A percentile compares a stretch with the other conserved stretches of the same genome.
Conservation (phyloP, 2,888 invertebrate species). For the Drosophila subsilvestris region DNA sequence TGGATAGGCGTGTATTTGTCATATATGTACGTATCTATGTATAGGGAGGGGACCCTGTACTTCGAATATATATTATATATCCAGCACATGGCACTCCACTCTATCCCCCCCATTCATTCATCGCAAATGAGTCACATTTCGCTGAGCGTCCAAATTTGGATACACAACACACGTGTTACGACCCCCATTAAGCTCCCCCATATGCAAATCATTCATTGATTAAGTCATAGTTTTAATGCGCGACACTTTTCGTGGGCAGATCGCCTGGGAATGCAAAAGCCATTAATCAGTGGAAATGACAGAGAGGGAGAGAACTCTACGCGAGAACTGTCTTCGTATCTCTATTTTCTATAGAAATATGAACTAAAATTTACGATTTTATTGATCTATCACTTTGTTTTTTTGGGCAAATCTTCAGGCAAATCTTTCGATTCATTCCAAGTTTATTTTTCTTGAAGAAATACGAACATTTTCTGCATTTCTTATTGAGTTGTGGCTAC, state of each 20-base stretch:
- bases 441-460: too few relatives aligned
- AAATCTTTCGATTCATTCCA: too few relatives aligned
- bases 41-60: background rate
- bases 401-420: too few relatives aligned
- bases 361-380: too few relatives aligned
- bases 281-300: conserved; percentile 36
- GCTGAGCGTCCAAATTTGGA: conserved; percentile 21
- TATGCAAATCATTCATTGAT: conserved; percentile 37
- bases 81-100: background rate
- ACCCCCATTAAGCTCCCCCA: conserved; percentile 18
- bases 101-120: background rate
- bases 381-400: too few relatives aligned
- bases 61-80: background rate
- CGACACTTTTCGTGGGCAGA: conserved; percentile 36
- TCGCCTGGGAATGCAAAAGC: conserved; percentile 19
- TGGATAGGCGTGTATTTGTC: conserved; percentile 15
- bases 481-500: background rate
- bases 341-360: too few relatives aligned
- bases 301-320: background rate
- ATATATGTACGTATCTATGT: conserved; percentile 18
- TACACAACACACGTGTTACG: conserved; percentile 27
- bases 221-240: conserved; percentile 28
- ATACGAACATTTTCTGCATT: background rate
- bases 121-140: conserved; percentile 43
- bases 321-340: too few relatives aligned